phyloP scores from a whole-genome alignment of 1,140 invertebrate genomes.

The Fopius arisanus region DNA sequence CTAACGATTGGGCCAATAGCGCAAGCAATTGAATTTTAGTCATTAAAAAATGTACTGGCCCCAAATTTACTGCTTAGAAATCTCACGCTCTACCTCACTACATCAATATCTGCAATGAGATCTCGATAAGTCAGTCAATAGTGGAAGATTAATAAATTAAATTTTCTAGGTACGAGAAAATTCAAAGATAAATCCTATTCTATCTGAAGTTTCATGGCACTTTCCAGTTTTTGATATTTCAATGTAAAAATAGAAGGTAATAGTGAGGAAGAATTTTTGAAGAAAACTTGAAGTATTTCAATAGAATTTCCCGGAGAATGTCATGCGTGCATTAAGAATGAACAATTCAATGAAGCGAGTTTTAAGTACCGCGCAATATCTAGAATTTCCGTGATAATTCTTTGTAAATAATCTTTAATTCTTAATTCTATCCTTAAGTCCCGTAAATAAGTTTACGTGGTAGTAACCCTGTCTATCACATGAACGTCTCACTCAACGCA shows the following conservation, averaged over 20 bases:
- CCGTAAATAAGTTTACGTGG: background rate
- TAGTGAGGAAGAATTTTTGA: too few species aligned
- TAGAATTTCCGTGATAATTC: background rate
- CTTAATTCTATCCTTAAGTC: background rate
- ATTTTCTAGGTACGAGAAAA: too few species aligned
- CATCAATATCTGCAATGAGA: background rate
- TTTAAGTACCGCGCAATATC: background rate
- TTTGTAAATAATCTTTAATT: background rate
- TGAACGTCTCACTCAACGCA: background rate
- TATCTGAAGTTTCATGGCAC: too few species aligned
- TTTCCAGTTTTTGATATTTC: too few species aligned
- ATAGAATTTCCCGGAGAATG: too few species aligned
- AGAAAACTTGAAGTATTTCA: too few species aligned
- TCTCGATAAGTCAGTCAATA: background rate
- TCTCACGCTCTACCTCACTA: constrained; percentile 3
- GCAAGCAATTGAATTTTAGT: background rate
- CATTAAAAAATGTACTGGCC: background rate
- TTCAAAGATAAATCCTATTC: too few species aligned
- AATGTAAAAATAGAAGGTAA: too few species aligned
- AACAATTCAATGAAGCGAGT: background rate
- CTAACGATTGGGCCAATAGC: background rate
- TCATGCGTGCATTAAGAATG: too few species aligned
- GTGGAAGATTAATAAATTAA: background rate
- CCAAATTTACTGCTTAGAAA: constrained; percentile 3
- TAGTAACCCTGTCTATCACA: constrained; percentile 7